These are phyloP conservation scores for Formica selysi DNA, from an alignment of 1,140 invertebrate species.

Conservation along the genomic window DNA sequence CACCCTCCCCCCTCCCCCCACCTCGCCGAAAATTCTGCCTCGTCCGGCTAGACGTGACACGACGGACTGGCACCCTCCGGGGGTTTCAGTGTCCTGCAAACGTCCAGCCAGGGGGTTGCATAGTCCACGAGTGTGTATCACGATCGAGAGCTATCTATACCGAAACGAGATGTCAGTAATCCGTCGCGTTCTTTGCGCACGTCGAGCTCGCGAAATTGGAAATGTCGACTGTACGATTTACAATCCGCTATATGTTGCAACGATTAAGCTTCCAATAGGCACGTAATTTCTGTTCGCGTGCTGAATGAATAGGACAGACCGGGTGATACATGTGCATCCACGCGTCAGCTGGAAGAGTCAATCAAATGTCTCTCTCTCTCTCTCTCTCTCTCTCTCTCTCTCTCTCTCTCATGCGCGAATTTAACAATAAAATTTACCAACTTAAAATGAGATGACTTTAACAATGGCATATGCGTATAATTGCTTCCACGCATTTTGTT, in stretches of 20 bases:
- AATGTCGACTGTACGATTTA: conserved; percentile 53
- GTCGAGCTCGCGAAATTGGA: conserved; percentile 57
- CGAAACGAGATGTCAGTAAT: conserved; percentile 59
- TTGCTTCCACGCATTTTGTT: background rate
- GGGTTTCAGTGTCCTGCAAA: conserved; percentile 74
- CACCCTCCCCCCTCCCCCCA: background rate
- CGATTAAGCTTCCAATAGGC: conserved; percentile 44
- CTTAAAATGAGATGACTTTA: background rate
- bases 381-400: background rate
- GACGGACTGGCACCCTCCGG: conserved; percentile 74
- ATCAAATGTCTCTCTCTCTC: background rate
- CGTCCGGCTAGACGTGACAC: conserved; percentile 72
- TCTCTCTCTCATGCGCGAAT: background rate
- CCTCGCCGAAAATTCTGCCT: conserved; percentile 68
- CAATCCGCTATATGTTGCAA: conserved; percentile 38
- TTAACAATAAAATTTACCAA: background rate
- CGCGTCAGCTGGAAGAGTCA: background rate
- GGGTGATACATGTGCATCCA: conserved; percentile 6
- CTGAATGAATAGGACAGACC: conserved; percentile 6
- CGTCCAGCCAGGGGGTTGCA: conserved; percentile 53
- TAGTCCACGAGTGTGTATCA: conserved; percentile 21
- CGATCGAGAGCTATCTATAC: conserved; percentile 43
- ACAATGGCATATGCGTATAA: background rate
- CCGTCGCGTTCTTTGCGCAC: conserved; percentile 60
- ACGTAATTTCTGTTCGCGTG: conserved; percentile 49